These are phyloP conservation scores for Elaeidobius kamerunicus DNA, from an alignment of 2,888 invertebrate species.

Conservation along the genomic window DNA sequence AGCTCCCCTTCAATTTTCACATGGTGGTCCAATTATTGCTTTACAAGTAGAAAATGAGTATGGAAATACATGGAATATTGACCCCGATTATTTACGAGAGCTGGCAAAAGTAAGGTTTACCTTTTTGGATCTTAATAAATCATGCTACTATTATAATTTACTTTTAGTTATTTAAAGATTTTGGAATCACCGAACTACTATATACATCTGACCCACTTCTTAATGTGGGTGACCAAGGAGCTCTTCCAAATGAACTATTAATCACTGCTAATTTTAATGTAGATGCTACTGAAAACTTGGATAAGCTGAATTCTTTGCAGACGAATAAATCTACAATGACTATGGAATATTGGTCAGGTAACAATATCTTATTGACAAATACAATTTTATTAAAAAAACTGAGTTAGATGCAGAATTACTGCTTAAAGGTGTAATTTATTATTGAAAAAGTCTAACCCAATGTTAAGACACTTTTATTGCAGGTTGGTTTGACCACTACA, in stretches of 20 bases:
- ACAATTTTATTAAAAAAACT: no score
- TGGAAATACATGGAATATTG: constrained; percentile 55
- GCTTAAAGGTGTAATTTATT: no score
- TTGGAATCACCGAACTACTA: constrained; percentile 48
- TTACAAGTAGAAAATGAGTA: constrained; percentile 79
- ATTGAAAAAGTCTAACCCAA: no score
- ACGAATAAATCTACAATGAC: constrained; percentile 55
- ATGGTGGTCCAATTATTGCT: constrained; percentile 83
- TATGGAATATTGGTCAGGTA: constrained; percentile 59
- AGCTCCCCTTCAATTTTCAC: constrained; percentile 56
- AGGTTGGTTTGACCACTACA: constrained; percentile 62
- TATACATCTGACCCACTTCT: constrained; percentile 52
- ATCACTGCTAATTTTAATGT: constrained; percentile 55
- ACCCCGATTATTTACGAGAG: constrained; percentile 47
- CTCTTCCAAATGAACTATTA: constrained; percentile 38
- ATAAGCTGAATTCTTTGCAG: constrained; percentile 49
- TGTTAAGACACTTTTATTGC: no score
- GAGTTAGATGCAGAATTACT: no score
- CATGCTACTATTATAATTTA: background rate
- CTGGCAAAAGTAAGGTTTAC: constrained; percentile 45
- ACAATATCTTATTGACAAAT: no score
- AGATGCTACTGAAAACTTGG: constrained; percentile 43
- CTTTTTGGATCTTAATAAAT: no score
- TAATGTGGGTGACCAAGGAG: constrained; percentile 31
- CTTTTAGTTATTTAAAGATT: constrained; percentile 30